Evolutionary conservation across 2,797 vertebrate species (phyloP).

Genomic region (Molossus alvarezi): DNA sequence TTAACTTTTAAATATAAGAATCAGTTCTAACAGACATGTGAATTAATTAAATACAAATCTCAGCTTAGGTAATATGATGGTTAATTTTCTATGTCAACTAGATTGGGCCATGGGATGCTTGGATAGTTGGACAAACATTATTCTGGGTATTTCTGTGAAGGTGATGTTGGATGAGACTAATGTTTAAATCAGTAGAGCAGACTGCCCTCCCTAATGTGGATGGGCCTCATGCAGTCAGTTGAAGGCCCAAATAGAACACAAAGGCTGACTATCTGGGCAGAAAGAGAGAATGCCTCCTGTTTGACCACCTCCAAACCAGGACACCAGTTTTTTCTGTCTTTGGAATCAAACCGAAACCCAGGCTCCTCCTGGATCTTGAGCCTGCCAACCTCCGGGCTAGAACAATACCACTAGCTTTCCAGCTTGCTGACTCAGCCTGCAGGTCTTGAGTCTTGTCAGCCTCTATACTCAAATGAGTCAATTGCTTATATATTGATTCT

Average conservation of each 20-base stretch:
- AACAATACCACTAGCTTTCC: neutral
- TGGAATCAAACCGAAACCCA: neutral
- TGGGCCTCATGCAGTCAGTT: neutral
- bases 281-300: neutral
- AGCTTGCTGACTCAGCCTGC: neutral
- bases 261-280: neutral
- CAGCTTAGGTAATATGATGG: neutral
- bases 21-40: neutral
- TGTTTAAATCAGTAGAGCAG: neutral
- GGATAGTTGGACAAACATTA: neutral
- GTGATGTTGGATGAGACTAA: conserved; percentile 6
- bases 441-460: neutral
- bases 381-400: neutral
- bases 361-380: neutral
- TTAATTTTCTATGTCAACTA: neutral
- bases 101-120: neutral
- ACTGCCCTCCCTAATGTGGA: neutral
- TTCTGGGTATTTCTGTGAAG: neutral
- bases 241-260: neutral
- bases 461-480: neutral
- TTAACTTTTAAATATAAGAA: conserved; percentile 48
- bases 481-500: neutral
- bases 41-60: neutral
- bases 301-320: neutral
- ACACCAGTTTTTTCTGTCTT: neutral